Evolutionary conservation across 2,113 vertebrate genomes (phyloP).

Genomic region (Maccullochella peelii): DNA sequence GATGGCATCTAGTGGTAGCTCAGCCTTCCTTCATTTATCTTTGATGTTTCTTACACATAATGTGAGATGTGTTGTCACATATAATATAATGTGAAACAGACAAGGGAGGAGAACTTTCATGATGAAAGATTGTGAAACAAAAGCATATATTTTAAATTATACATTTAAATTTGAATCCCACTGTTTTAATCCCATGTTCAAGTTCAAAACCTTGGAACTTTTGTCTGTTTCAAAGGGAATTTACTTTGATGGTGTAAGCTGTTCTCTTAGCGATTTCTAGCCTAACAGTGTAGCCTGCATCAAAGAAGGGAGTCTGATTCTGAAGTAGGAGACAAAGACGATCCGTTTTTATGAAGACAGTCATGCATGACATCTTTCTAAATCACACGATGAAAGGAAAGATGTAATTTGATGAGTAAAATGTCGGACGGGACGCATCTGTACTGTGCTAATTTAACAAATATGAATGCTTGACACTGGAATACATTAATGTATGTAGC

Average conservation of each 20-base stretch:
- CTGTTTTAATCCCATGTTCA: not conserved
- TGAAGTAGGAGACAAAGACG: not conserved
- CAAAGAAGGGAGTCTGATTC: conserved; percentile 9
- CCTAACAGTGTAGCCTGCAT: not conserved
- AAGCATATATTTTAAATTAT: not conserved
- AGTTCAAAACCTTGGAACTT: not conserved
- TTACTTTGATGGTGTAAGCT: conserved; percentile 22
- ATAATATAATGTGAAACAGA: not conserved
- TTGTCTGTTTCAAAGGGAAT: conserved; percentile 21
- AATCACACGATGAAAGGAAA: not conserved
- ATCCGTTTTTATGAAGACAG: not conserved
- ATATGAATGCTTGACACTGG: not conserved
- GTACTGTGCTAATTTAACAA: not conserved
- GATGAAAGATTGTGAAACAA: conserved; percentile 16
- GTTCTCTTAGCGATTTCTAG: not conserved
- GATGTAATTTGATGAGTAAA: not conserved
- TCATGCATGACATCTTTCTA: not conserved
- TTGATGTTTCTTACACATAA: too few relatives aligned
- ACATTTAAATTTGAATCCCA: not conserved
- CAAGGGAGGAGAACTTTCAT: not conserved
- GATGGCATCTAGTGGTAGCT: conserved; percentile 7
- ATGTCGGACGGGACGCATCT: not conserved
- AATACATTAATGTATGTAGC: not conserved
- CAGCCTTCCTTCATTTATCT: not conserved
- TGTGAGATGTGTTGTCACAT: not conserved